Evolutionary conservation across 2,113 vertebrate species (phyloP).

Genomic region (Glaucidium brasilianum): DNA sequence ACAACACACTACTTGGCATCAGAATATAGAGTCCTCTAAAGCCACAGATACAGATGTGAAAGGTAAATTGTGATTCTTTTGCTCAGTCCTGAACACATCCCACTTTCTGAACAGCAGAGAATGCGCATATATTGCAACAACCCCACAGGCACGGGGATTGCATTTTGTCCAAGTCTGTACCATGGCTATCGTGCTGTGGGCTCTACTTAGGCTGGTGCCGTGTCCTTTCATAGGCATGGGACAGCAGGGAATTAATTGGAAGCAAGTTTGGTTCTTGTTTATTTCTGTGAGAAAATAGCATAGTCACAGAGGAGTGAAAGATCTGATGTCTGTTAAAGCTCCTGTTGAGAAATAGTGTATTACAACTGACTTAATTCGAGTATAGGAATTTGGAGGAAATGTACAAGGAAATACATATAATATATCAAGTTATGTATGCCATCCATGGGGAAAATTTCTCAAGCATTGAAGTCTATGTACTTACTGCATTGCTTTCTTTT

Average conservation of each 20-base stretch:
- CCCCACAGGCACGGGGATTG: accelerated
- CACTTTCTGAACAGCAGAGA: neutral
- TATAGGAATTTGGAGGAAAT: constrained; percentile 4
- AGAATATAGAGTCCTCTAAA: neutral
- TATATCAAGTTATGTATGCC: neutral
- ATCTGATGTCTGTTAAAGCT: neutral
- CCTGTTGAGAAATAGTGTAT: neutral
- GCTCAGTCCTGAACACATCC: neutral
- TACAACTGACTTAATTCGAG: neutral
- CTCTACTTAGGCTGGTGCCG: accelerated
- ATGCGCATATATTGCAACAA: neutral
- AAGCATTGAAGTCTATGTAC: neutral
- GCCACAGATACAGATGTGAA: neutral
- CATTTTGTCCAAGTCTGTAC: neutral
- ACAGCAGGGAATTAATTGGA: neutral
- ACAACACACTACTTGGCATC: neutral
- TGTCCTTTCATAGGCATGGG: neutral
- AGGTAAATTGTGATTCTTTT: neutral
- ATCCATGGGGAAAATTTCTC: neutral
- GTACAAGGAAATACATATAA: neutral
- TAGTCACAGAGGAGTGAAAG: neutral
- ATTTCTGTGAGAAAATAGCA: neutral
- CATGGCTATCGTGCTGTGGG: accelerated
- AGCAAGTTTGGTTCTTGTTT: neutral
- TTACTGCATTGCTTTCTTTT: neutral